Evolutionary conservation across 1,140 invertebrate genomes (phyloP), one percentile per base, ranked within the genome.

Genomic region (Lepidurus couesii): DNA sequence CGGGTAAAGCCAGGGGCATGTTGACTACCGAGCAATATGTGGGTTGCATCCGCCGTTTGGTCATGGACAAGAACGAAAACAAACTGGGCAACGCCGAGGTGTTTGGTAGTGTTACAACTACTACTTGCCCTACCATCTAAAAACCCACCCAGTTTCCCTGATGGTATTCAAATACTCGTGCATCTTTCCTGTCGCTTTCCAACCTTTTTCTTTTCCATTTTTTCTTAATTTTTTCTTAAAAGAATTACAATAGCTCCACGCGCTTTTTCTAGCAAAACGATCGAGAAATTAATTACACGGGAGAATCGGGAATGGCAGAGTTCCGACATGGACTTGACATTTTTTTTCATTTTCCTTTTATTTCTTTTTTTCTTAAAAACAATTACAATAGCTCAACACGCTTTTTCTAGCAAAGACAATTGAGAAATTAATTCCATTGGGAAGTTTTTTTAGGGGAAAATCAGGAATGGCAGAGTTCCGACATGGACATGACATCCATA

Each of bases 11-110:
- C 16, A 81, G 89, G 45, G 90, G 91, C 34, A 84, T 89, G 10
- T 82, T 84, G 21, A 90, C 90, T 0, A 86, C 86, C 1, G 86
- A 89, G 13, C 90, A 92, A 76, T 97, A 89, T 84, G 90, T 93
- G 42, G 96, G 95, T 0, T 97, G 95, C 83, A 92, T 97, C 16
- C 82, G 85, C 7, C 84, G 84, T 75, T 74, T 86, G 3, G 75
- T 80, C 21, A 77, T 87, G 11, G 82, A 84, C 74, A 79, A 80
- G 7, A 79, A 81, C 10, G 53, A 79, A 7, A 79, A 82, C 44
- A 80, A 80, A 76, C 77, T 86, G 13, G 80, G 79, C 26, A 77
- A 81, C 26, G 79, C 76, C 44, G 75, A 83, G 80, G 82, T 82
- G 6, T 78, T 84, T 47, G 81, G 81, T 0, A 80, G 81, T 16